Base-by-base conservation (phyloP, 1,140 invertebrate species). In the Ceratina japonica region DNA sequence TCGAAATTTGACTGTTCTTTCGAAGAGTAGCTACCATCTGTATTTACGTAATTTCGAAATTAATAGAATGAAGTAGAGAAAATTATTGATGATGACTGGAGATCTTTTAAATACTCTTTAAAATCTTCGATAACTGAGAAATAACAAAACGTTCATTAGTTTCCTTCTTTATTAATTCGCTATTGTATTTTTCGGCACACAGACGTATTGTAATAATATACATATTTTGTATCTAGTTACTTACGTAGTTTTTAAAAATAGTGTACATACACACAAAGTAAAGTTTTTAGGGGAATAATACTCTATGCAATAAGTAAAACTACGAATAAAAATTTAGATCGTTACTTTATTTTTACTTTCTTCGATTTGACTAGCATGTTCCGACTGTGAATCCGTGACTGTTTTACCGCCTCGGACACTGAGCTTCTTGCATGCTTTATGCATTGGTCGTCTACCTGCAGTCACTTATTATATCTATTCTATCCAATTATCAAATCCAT, bases 141-240 rank as follows among this genome's bases (percentile, higher is more conserved):
- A 22, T 20, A 27, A 49, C 8, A 0, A n/a, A 51, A 24, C 3
- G 49, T 62, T 15, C 49, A 20, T 5, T 44, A 51, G 22, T 5
- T 63, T 16, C 15, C 15, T 12, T 69, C 62, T 59, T 8, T 49
- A 12, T 49, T n/a, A n/a, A n/a, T n/a, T n/a, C n/a, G 18, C 13
- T 74, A 69, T 24, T 74, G 8, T 80, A 52, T 74, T 51, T 75
- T 58, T 65, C 58, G 70, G 52, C 75, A 68, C 31, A 58, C 10
- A 51, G 56, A 44, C 37, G 68, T 37, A n/a, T 52, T n/a, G 51
- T 69, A 61, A 56, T 65, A 68, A 62, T 88, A 84, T 88, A 90
- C 37, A 89, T 89, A 89, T 83, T 87, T 87, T 89, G 81, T 89
- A 89, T 85, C 83, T n/a, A 89, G 64, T 52, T 52, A 79, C 79